phyloP scores from a whole-genome alignment of 64 coral and sea anemone genomes.

The Anthopleura sola region DNA sequence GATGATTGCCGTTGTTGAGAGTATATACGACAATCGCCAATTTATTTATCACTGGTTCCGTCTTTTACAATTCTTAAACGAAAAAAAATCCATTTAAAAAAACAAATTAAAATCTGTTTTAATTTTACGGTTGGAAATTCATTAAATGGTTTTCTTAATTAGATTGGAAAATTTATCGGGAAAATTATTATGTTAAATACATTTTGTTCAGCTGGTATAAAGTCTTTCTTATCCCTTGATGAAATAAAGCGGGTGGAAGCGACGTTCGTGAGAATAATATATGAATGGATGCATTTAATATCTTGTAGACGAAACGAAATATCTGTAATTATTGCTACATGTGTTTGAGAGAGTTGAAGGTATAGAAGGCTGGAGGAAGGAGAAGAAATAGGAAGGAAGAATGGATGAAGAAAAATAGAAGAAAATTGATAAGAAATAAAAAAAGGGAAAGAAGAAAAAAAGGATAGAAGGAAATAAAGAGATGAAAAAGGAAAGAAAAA shows the following conservation, averaged over 20 bases:
- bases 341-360: background rate
- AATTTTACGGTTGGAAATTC: background rate
- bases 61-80: background rate
- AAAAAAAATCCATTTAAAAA: background rate
- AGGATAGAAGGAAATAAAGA: background rate
- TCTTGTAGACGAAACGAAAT: background rate
- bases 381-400: background rate
- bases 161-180: background rate
- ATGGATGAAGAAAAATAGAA: background rate
- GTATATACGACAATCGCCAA: background rate
- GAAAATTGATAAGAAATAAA: background rate
- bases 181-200: background rate
- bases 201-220: background rate
- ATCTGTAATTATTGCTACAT: background rate
- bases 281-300: background rate
- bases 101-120: background rate
- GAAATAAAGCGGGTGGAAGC: background rate
- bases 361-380: background rate
- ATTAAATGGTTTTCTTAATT: background rate
- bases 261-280: background rate
- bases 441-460: background rate
- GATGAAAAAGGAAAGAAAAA: background rate
- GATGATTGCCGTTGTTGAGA: too few species aligned
- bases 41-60: too few species aligned
- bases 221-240: background rate